These are phyloP conservation scores for Sylvilagus floridanus DNA, from an alignment of 2,797 vertebrate genomes.

Conservation along the genomic window DNA sequence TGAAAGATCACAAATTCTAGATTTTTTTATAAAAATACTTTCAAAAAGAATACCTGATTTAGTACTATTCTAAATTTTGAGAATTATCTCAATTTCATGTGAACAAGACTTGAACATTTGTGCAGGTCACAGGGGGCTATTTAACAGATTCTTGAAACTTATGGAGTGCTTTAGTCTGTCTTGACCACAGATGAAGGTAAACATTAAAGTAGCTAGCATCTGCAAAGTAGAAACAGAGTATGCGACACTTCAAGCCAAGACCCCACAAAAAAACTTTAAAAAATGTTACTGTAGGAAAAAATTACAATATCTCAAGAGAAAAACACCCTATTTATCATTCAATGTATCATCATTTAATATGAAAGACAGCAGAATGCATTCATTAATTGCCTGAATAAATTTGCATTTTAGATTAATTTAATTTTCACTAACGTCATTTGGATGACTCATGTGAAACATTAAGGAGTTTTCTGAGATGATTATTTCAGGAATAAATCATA, in stretches of 20 bases:
- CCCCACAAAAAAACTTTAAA: not conserved
- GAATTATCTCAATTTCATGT: not conserved
- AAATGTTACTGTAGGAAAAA: constrained; percentile 29
- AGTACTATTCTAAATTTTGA: constrained; percentile 25
- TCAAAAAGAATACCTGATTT: constrained; percentile 43
- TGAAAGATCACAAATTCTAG: not conserved
- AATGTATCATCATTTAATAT: constrained; percentile 67
- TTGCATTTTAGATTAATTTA: constrained; percentile 74
- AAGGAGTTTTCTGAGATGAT: constrained; percentile 61
- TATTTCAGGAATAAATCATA: constrained; percentile 69
- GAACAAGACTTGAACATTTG: constrained; percentile 12
- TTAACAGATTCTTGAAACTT: constrained; percentile 30
- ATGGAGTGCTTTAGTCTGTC: constrained; percentile 15
- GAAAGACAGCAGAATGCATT: constrained; percentile 69
- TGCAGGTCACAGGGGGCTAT: not conserved
- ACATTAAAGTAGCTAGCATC: constrained; percentile 6
- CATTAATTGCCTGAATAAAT: constrained; percentile 76
- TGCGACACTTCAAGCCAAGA: constrained; percentile 24
- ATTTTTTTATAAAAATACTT: constrained; percentile 37
- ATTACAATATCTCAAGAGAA: constrained; percentile 25
- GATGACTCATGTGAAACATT: constrained; percentile 69
- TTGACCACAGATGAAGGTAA: constrained; percentile 7
- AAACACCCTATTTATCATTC: constrained; percentile 57
- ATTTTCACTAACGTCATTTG: constrained; percentile 68
- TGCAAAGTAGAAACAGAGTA: constrained; percentile 36